phyloP scores from a whole-genome alignment of 2,113 vertebrate genomes.

The Myrmophylax atrothorax region DNA sequence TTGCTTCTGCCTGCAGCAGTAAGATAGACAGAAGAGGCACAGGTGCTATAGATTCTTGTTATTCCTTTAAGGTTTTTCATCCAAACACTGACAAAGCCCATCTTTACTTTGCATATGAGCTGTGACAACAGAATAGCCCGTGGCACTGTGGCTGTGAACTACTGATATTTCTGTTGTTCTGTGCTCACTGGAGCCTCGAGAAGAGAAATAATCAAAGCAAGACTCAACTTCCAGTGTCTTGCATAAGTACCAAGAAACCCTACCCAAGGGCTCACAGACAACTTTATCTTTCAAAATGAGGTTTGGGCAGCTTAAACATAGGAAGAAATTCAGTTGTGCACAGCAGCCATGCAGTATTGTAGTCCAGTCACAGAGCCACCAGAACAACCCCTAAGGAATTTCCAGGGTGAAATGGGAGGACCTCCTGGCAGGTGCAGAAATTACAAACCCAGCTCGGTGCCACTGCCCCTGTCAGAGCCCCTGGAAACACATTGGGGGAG shows the following conservation, averaged over 20 bases:
- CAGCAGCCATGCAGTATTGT: not conserved
- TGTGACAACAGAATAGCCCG: not conserved
- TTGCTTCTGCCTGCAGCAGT: not conserved
- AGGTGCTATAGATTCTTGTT: constrained; percentile 9
- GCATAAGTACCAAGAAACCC: not conserved
- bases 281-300: not conserved
- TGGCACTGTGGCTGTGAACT: constrained; percentile 14
- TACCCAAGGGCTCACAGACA: not conserved
- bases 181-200: not conserved
- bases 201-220: constrained; percentile 11
- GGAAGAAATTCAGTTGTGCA: not conserved
- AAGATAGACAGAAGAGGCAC: not conserved
- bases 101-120: constrained; percentile 29
- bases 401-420: not conserved
- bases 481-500: accelerated
- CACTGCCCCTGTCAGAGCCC: not conserved
- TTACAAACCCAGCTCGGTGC: not conserved
- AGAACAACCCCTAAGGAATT: not conserved
- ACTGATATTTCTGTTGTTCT: constrained; percentile 24
- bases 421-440: not conserved
- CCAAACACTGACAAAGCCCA: not conserved
- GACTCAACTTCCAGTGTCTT: not conserved
- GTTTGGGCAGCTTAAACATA: not conserved
- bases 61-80: constrained; percentile 10
- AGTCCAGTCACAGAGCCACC: not conserved